Conservation (phyloP, 2,113 vertebrate genomes). For the Ceuthmochares aereus region DNA sequence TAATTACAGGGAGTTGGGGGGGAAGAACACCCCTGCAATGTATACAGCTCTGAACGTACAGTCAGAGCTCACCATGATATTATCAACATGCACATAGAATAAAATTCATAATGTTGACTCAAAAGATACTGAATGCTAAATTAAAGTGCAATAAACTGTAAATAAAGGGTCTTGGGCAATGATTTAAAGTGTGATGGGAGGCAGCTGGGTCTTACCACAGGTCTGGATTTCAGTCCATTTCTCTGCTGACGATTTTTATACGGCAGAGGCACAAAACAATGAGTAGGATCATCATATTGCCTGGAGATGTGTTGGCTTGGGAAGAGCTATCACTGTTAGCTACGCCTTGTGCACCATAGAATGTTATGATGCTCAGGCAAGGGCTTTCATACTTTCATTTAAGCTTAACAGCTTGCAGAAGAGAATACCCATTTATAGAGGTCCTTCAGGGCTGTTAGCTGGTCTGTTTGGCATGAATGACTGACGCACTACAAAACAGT, state of each 20-base stretch:
- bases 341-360: not conserved
- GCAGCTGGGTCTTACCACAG: not conserved
- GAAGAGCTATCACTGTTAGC: not conserved
- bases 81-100: not conserved
- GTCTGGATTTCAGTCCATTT: not conserved
- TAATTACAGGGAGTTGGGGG: rapidly evolving
- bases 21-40: not conserved
- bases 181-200: not conserved
- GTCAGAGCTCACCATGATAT: not conserved
- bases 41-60: not conserved
- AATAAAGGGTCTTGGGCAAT: not conserved
- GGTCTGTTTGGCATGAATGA: constrained; percentile 57
- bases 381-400: not conserved
- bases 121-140: not conserved
- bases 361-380: not conserved
- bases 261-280: rapidly evolving
- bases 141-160: not conserved
- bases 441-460: constrained; percentile 10
- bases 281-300: not conserved
- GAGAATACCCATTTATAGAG: not conserved
- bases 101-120: not conserved
- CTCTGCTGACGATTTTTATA: not conserved
- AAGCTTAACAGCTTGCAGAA: constrained; percentile 21
- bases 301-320: not conserved
- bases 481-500: constrained; percentile 43